These are phyloP conservation scores for Sebastes dallii DNA, from an alignment of 2,797 vertebrate species.

Conservation along the genomic window DNA sequence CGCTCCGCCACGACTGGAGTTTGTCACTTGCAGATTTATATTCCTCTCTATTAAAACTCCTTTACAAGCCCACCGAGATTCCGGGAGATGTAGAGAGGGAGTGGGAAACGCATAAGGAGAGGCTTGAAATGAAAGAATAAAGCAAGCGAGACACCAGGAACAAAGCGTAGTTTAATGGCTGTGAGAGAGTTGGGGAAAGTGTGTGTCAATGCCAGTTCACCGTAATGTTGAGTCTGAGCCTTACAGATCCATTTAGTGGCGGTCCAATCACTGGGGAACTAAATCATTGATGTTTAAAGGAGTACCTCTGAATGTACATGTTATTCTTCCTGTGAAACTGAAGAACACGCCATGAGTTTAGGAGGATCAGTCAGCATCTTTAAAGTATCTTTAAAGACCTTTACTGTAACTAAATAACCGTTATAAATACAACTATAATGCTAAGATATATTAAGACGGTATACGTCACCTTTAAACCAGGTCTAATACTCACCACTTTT, in stretches of 20 bases:
- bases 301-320: neutral
- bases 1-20: conserved; percentile 62
- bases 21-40: conserved; percentile 81
- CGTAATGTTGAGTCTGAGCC: conserved; percentile 22
- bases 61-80: conserved; percentile 72
- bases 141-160: conserved; percentile 40
- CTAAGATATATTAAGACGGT: neutral
- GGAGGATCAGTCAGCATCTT: neutral
- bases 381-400: neutral
- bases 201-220: conserved; percentile 32
- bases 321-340: neutral
- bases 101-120: conserved; percentile 42
- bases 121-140: conserved; percentile 47
- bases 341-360: neutral
- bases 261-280: conserved; percentile 8
- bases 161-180: conserved; percentile 45
- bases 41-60: conserved; percentile 73
- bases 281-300: conserved; percentile 33
- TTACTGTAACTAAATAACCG: neutral
- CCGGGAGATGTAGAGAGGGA: conserved; percentile 30
- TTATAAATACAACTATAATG: neutral
- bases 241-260: conserved; percentile 17
- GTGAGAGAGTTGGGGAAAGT: conserved; percentile 37
- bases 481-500: neutral
- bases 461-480: neutral